Percentiles rank a stretch among this genome's conserved stretches.
phyloP scores from a whole-genome alignment of 2,888 invertebrate species.

The Drosophila nr. fundita region DNA sequence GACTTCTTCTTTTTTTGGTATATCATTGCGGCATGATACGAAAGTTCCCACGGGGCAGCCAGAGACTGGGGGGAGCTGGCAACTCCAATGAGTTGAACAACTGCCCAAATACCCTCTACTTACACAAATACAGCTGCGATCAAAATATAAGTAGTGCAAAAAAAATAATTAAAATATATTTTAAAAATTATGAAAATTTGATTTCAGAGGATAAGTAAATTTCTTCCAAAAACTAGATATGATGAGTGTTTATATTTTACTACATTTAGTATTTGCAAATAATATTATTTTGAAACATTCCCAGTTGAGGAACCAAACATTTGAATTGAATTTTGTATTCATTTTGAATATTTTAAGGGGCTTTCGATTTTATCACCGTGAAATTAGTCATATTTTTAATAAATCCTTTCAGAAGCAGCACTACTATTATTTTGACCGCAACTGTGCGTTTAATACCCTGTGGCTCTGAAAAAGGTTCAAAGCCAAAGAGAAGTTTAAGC shows the following conservation, averaged over 20 bases:
- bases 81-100: conserved; percentile 13
- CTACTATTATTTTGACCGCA: background rate
- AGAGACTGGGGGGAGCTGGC: background rate
- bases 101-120: conserved; percentile 11
- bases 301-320: background rate
- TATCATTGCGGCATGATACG: conserved; percentile 54
- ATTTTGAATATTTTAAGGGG: background rate
- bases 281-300: background rate
- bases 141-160: background rate
- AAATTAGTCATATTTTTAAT: background rate
- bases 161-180: background rate
- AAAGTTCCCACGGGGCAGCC: conserved; percentile 28
- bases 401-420: background rate
- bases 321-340: background rate
- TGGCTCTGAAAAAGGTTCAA: conserved; percentile 9
- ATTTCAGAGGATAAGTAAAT: background rate
- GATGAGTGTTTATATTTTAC: background rate
- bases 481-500: conserved; percentile 2
- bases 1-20: conserved; percentile 38
- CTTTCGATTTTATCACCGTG: background rate
- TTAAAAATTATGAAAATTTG: background rate
- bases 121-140: background rate
- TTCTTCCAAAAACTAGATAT: background rate
- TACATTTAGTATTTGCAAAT: fast-evolving
- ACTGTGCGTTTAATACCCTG: background rate